Evolutionary conservation across 2,113 vertebrate species (phyloP), one percentile per base, ranked within the genome.

Genomic region (Oostethus manadensis): DNA sequence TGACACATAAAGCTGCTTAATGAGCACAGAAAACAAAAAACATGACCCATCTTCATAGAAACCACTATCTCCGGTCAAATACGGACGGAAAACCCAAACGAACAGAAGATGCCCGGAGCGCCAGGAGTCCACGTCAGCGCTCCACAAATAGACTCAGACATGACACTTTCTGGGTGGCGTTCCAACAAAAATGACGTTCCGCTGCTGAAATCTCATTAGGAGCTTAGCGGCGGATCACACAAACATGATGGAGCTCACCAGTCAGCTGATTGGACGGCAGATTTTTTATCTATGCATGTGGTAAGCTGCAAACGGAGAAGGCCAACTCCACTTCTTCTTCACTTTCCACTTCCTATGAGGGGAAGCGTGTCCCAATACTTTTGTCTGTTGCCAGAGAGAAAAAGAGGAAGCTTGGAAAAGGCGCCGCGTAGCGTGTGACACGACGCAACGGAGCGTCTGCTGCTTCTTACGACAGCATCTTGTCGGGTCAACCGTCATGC

Each of bases 201-300:
- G 64, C 62, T n/a, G 53, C 26, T 73, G 43, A 79, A 79, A 85
- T 85, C 77, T 76, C 71, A 64, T 85, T 77, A 81, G 58, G 60
- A 68, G 76, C 71, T 84, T 77, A 85, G 49, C 76, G 56, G 58
- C 64, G 71, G 74, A 70, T 83, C 78, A 68, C 61, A 66, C 59
- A 59, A 60, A 77, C 69, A 83, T 51, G 76, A 68, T 72, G 66
- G 55, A 60, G 53, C 58, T 63, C 71, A 59, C 11, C 50, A 9
- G 61, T 77, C 74, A 76, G 68, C 75, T 70, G 79, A 65, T 73
- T 67, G 68, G 61, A 73, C 68, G 18, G 54, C 62, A 51, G 51
- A 66, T 51, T 60, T 11, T 42, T 42, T 10, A 38, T 10, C 35
- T 11, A 10, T 11, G 13, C 38, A 14, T 42, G 2, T 42, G 38